Conservation (phyloP, 2,888 invertebrate genomes). For the Eupithecia exiguata region DNA sequence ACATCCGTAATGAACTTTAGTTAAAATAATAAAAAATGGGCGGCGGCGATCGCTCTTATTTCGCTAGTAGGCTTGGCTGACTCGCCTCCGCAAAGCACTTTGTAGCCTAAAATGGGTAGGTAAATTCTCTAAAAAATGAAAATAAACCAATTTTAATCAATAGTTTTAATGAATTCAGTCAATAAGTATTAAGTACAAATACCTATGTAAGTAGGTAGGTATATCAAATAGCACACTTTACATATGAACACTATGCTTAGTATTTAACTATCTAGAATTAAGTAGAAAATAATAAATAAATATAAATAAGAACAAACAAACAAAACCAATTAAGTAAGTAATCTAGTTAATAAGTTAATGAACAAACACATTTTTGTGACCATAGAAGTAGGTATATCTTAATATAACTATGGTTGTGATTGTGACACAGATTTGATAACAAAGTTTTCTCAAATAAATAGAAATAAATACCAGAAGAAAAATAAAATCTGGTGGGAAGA, state of each 20-base stretch:
- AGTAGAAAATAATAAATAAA: slow-evolving; percentile 31
- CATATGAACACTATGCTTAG: slow-evolving; percentile 20
- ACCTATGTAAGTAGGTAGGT: slow-evolving; percentile 16
- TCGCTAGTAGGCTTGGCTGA: too few species aligned
- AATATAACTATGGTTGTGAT: too few species aligned
- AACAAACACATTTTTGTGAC: slow-evolving; percentile 3
- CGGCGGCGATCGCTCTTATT: too few species aligned
- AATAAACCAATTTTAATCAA: slow-evolving; percentile 21
- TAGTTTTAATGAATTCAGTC: slow-evolving; percentile 49
- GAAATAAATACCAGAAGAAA: neutral
- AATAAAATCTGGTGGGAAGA: slow-evolving; percentile 12
- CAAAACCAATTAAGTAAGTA: neutral
- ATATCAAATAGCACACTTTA: slow-evolving; percentile 36
- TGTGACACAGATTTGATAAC: neutral
- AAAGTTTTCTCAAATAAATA: neutral
- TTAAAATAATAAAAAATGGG: too few species aligned
- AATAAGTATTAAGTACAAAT: slow-evolving; percentile 42
- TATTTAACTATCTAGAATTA: slow-evolving; percentile 6
- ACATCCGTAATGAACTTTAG: too few species aligned
- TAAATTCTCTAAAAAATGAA: neutral
- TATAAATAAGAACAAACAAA: slow-evolving; percentile 18
- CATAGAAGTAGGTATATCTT: too few species aligned
- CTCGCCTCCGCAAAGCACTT: too few species aligned
- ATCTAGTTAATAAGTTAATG: neutral
- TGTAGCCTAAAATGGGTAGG: neutral